A percentile compares a stretch with the other conserved stretches of the same genome.
These are phyloP conservation scores for Haliclystus octoradiatus DNA, from an alignment of 30 jellyfish, hydroid and myxozoan species.

Conservation along the genomic window DNA sequence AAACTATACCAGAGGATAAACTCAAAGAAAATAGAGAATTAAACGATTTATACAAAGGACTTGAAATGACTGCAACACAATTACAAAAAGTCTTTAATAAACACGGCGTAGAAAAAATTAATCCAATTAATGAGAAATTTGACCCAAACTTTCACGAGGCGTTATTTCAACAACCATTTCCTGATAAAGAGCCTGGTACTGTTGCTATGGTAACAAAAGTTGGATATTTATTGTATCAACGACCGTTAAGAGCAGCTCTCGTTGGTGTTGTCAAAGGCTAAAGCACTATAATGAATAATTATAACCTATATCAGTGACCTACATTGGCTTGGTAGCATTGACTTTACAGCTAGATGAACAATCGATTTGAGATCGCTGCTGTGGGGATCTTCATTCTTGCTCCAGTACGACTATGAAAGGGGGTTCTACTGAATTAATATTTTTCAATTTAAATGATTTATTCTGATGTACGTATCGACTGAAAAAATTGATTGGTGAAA, in stretches of 20 bases:
- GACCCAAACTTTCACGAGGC: conserved; percentile 99
- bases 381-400: too few relatives aligned
- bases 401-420: too few relatives aligned
- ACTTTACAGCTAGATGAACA: too few relatives aligned
- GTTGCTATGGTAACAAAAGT: conserved; percentile 74
- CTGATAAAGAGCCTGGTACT: conserved; percentile 83
- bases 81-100: conserved; percentile 71
- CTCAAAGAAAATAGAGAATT: conserved; percentile 33
- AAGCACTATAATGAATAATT: too few relatives aligned
- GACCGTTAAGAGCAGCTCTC: conserved; percentile 89
- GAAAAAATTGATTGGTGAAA: too few relatives aligned
- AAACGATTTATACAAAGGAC: conserved; percentile 61
- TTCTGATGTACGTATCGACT: too few relatives aligned
- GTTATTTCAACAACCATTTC: conserved; percentile 66
- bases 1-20: conserved; percentile 70
- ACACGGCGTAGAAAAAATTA: conserved; percentile 63
- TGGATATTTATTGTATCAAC: conserved; percentile 71
- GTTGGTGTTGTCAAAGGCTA: conserved; percentile 79
- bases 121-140: conserved; percentile 77
- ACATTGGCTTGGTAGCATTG: too few relatives aligned
- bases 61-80: conserved; percentile 74
- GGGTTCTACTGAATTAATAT: too few relatives aligned
- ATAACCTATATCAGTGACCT: too few relatives aligned
- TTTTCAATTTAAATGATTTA: too few relatives aligned
- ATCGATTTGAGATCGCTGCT: too few relatives aligned